phyloP scores from a whole-genome alignment of 2,888 invertebrate genomes.

The Nephrotoma guestfalica region DNA sequence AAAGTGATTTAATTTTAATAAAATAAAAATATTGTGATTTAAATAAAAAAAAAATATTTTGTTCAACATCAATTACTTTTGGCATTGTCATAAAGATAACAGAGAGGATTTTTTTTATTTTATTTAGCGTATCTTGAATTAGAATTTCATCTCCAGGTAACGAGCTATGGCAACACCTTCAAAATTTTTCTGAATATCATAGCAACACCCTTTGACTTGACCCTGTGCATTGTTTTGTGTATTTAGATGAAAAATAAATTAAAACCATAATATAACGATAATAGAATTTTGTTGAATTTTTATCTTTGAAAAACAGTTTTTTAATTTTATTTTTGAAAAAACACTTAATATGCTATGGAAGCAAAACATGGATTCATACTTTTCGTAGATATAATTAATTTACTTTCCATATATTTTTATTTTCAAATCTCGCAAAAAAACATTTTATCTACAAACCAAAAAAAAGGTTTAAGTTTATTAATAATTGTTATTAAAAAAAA shows the following conservation, averaged over 20 bases:
- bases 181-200: slow-evolving; percentile 19
- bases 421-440: not conserved
- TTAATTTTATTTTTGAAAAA: not conserved
- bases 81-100: slow-evolving; percentile 2
- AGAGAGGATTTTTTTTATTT: not conserved
- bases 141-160: slow-evolving; percentile 1
- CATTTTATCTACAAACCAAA: not conserved
- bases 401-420: not conserved
- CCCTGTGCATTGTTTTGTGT: not conserved
- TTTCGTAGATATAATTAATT: not conserved
- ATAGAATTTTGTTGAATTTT: not conserved
- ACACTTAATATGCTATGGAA: not conserved
- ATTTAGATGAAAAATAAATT: not conserved
- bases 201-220: slow-evolving; percentile 24
- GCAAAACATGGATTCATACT: not conserved
- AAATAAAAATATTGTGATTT: not conserved
- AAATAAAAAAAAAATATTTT: not conserved
- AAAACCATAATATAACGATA: not conserved
- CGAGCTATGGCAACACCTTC: slow-evolving; percentile 1
- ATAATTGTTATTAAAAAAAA: not conserved
- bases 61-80: slow-evolving; percentile 2
- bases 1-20: not conserved
- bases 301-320: not conserved
- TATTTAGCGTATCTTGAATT: slow-evolving; percentile 2
- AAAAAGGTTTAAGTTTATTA: not conserved